These are phyloP conservation scores for Ataeniobius toweri DNA, from an alignment of 2,797 vertebrate species.

Conservation along the genomic window DNA sequence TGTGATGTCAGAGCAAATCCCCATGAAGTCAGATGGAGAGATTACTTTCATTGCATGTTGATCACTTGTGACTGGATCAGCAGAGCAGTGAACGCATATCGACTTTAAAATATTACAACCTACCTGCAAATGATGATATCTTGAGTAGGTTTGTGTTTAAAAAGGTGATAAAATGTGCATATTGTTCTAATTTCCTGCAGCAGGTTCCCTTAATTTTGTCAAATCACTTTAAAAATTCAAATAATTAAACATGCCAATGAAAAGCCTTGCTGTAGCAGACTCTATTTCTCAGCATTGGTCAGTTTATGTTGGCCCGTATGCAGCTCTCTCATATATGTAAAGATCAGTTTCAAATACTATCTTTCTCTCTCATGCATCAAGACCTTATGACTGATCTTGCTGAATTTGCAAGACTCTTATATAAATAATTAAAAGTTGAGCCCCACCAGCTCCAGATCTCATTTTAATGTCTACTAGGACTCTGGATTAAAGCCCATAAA, in stretches of 20 bases:
- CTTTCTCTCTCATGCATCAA: background rate
- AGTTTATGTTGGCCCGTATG: background rate
- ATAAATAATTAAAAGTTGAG: slow-evolving; percentile 4
- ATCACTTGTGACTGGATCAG: background rate
- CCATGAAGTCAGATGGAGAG: background rate
- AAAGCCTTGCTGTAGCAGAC: background rate
- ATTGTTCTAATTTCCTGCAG: background rate
- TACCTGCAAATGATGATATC: background rate
- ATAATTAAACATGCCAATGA: background rate
- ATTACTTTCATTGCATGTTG: background rate
- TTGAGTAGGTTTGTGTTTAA: background rate
- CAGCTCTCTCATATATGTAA: background rate
- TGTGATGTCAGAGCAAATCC: background rate
- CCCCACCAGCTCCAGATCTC: background rate
- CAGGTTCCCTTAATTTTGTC: background rate
- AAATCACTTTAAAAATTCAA: background rate
- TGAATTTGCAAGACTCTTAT: background rate
- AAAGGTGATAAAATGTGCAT: too few species aligned
- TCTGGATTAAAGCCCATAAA: background rate
- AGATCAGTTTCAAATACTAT: background rate
- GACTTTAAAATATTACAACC: background rate
- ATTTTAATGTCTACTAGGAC: background rate
- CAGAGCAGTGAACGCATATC: background rate
- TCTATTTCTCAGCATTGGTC: background rate
- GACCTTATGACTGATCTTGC: background rate